Evolutionary conservation across 2,888 invertebrate species (phyloP), one percentile per base, ranked within the genome.

Genomic region (Acanthopleura granulata): DNA sequence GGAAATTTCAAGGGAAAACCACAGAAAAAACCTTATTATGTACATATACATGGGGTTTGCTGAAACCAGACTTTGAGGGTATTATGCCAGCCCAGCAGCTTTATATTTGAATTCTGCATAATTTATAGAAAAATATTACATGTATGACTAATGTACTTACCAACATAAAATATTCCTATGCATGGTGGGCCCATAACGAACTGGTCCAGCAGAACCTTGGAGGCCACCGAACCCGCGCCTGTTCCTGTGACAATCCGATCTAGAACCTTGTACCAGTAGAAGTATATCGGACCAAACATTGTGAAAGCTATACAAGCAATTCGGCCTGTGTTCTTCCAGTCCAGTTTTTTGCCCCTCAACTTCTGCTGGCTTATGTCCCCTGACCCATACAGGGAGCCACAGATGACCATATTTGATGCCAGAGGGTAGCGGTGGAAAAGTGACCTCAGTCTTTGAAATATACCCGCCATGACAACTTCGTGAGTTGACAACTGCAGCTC

Each of bases 281-380:
- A 73, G 25, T 73, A 73, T 18, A 73, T 40, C 9, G 73, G 73
- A n/a, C 73, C 73, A 62, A 62, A 62, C 18, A 22, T 61, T 14
- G 57, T 61, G 49, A 61, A 61, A 25, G 73, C 62, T 30, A 73
- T n/a, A 14, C 29, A 27, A 51, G 61, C 61, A 16, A 73, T 73
- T n/a, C 73, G 29, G 16, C 62, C 30, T 1, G 73, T 62, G 12
- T 61, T 61, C 16, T 25, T 57, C 73, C 61, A 62, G 49, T 73
- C 61, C 61, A 61, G 29, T 30, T 61, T 6, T 29, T 62, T 29
- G n/a, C 73, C 62, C n/a, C 51, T 22, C 25, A 73, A 18, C 25
- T n/a, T 62, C 62, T 62, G 61, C 30, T 73, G 73, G 30, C 30
- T 62, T 1, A 73, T 62, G 61, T 73, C 73, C n/a, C 73, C 73